A percentile compares a stretch with the other conserved stretches of the same genome.
These are phyloP conservation scores for Polia nebulosa DNA, from an alignment of 2,888 invertebrate species.

Conservation along the genomic window DNA sequence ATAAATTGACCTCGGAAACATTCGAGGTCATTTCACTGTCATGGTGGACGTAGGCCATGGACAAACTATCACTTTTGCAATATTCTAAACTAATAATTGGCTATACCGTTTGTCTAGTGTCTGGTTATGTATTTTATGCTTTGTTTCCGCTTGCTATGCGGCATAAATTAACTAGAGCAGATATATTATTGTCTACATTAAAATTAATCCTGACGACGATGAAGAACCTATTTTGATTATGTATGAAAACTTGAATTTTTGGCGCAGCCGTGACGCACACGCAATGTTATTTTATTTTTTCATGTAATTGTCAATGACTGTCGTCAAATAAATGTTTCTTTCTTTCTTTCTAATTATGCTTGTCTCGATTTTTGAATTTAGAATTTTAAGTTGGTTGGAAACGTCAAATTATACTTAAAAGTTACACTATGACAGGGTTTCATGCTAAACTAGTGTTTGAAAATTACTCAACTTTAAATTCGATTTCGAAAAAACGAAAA, in stretches of 20 bases:
- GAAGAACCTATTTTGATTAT: too few species aligned
- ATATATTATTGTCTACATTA: background rate
- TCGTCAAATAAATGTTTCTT: too few species aligned
- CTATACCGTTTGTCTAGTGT: slow-evolving; percentile 3
- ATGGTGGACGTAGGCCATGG: slow-evolving; percentile 53
- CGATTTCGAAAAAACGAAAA: too few species aligned
- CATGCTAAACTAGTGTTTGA: background rate
- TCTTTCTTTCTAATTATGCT: too few species aligned
- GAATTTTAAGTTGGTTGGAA: background rate
- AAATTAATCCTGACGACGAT: too few species aligned
- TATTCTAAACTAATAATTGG: slow-evolving; percentile 26
- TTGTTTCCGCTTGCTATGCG: background rate
- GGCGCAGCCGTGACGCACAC: too few species aligned
- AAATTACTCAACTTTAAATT: background rate
- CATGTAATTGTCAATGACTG: too few species aligned
- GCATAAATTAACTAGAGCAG: background rate
- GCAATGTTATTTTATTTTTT: too few species aligned
- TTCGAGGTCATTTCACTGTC: slow-evolving; percentile 43
- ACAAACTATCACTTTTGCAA: slow-evolving; percentile 60
- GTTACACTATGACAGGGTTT: background rate
- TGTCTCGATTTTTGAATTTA: background rate
- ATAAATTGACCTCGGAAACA: slow-evolving; percentile 75
- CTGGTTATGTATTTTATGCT: slow-evolving; percentile 1
- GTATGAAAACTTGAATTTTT: too few species aligned
- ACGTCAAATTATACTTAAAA: background rate